A percentile compares a stretch with the other conserved stretches of the same genome.
Evolutionary conservation across 2,888 invertebrate genomes (phyloP).

Genomic region (Schizaphis graminum): DNA sequence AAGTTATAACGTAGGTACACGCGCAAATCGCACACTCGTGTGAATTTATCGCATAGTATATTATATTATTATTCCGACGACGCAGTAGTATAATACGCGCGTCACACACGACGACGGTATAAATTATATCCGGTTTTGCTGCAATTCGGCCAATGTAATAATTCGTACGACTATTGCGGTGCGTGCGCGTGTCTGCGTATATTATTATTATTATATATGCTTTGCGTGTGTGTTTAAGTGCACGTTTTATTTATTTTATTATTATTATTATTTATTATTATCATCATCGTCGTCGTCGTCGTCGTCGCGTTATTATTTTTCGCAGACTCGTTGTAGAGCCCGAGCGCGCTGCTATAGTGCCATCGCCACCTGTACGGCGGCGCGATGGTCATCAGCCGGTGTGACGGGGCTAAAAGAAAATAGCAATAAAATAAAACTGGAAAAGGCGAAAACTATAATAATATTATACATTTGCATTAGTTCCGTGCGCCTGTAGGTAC

Average conservation of each 20-base stretch:
- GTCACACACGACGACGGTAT: not conserved
- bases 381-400: constrained; percentile 14
- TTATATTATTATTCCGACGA: not conserved
- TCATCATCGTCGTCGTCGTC: not conserved
- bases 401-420: not conserved
- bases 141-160: not conserved
- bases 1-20: not conserved
- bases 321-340: not conserved
- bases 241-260: not conserved
- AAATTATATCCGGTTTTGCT: constrained; percentile 29
- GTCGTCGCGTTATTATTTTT: not conserved
- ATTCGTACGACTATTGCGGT: not conserved
- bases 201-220: not conserved
- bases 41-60: not conserved
- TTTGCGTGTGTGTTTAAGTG: constrained; percentile 1
- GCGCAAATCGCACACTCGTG: not conserved
- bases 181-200: not conserved
- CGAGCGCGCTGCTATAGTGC: not conserved
- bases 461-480: not conserved
- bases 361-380: not conserved
- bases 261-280: constrained; percentile 11
- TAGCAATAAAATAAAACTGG: constrained; percentile 25
- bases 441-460: constrained; percentile 2
- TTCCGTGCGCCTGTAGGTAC: not conserved
- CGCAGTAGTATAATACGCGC: not conserved